These are phyloP conservation scores for Sardina pilchardus DNA, from an alignment of 2,113 vertebrate genomes.

Conservation along the genomic window DNA sequence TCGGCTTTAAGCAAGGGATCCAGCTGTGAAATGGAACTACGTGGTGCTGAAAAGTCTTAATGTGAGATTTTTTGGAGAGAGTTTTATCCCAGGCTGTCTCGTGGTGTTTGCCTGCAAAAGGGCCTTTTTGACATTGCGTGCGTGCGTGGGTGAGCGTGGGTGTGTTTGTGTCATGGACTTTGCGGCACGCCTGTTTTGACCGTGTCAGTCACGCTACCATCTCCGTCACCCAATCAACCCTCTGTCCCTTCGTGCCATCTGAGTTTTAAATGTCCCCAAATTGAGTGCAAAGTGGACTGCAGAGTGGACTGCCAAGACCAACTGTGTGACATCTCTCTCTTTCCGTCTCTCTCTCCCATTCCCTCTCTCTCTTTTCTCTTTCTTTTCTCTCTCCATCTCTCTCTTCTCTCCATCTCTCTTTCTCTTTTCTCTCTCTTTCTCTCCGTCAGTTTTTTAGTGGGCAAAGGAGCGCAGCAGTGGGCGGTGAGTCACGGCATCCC, in stretches of 20 bases:
- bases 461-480: constrained; percentile 95
- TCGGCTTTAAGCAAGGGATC: not conserved
- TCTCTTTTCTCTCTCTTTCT: constrained; percentile 37
- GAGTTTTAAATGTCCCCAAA: not conserved
- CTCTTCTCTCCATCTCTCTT: not conserved
- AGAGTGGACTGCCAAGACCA: constrained; percentile 1
- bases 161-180: not conserved
- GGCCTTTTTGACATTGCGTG: not conserved
- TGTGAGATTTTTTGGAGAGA: not conserved
- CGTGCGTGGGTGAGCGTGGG: too few species aligned
- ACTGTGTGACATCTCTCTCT: constrained; percentile 10
- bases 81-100: not conserved
- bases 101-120: not conserved
- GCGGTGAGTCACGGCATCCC: constrained; percentile 95
- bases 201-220: constrained; percentile 1
- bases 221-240: not conserved
- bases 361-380: not conserved
- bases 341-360: not conserved
- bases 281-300: not conserved
- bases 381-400: not conserved
- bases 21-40: not conserved
- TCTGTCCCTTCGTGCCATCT: not conserved
- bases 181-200: not conserved
- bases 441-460: constrained; percentile 89
- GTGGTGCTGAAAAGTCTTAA: not conserved